These are phyloP conservation scores for Megamerina dolium DNA, from an alignment of 2,888 invertebrate genomes.

Conservation along the genomic window DNA sequence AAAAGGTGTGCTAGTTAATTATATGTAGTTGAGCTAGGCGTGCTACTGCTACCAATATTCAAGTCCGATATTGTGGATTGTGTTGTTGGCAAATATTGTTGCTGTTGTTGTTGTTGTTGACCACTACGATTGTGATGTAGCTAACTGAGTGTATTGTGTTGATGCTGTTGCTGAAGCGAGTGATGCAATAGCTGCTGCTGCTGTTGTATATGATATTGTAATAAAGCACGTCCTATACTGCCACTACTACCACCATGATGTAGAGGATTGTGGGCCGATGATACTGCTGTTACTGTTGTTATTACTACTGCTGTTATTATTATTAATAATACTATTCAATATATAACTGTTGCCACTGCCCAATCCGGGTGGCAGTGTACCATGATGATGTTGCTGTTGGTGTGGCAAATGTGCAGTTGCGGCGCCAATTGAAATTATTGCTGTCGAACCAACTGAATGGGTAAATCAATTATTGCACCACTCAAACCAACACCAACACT, in stretches of 20 bases:
- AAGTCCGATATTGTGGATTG: slow-evolving; percentile 25
- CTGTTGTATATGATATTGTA: too few relatives aligned
- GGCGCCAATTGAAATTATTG: slow-evolving; percentile 38
- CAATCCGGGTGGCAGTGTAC: slow-evolving; percentile 35
- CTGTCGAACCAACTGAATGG: slow-evolving; percentile 41
- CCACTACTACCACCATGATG: slow-evolving; percentile 14
- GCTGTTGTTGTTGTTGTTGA: too few relatives aligned
- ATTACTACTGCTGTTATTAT: slow-evolving; percentile 16
- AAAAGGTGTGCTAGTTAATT: too few relatives aligned
- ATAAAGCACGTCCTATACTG: too few relatives aligned
- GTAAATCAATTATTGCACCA: slow-evolving; percentile 36
- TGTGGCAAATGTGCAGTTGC: slow-evolving; percentile 22
- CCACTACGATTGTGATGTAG: too few relatives aligned
- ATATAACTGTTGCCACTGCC: slow-evolving; percentile 41
- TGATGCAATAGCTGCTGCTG: slow-evolving; percentile 28
- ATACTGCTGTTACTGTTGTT: slow-evolving; percentile 9
- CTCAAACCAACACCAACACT: slow-evolving; percentile 28
- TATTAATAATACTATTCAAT: slow-evolving; percentile 32
- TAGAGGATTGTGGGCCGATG: too few relatives aligned
- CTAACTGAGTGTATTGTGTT: slow-evolving; percentile 15
- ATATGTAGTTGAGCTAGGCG: slow-evolving; percentile 34
- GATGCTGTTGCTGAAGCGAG: too few relatives aligned
- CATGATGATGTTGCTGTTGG: slow-evolving; percentile 14
- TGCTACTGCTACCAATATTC: slow-evolving; percentile 27
- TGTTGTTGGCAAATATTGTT: slow-evolving; percentile 29